Evolutionary conservation across 2,888 invertebrate species (phyloP).

Genomic region (Tholera decimalis): DNA sequence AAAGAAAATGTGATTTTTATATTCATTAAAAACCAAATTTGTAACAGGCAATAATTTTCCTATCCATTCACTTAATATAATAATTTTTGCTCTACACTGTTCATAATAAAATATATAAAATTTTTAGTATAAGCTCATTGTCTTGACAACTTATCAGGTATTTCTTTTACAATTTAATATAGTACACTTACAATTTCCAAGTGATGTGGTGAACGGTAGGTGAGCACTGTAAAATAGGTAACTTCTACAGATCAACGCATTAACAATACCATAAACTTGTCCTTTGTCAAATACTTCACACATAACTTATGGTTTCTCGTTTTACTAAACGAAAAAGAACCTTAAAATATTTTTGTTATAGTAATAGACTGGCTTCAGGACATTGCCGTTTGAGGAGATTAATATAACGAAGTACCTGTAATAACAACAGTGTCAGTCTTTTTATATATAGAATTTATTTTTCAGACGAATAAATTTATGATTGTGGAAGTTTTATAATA

Average conservation of each 20-base stretch:
- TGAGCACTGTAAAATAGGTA: no score
- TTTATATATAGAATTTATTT: slow-evolving; percentile 35
- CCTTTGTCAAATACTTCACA: no score
- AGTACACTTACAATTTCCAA: no score
- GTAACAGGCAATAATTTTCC: not conserved
- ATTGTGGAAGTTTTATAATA: slow-evolving; percentile 17
- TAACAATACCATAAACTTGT: no score
- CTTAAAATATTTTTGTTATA: not conserved
- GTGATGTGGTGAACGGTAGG: no score
- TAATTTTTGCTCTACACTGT: not conserved
- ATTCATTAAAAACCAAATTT: not conserved
- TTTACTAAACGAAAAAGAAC: no score
- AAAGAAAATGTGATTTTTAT: not conserved
- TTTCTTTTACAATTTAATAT: no score
- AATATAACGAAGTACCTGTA: not conserved
- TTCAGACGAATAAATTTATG: slow-evolving; percentile 5
- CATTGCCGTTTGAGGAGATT: not conserved
- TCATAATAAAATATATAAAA: not conserved
- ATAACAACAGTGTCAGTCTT: slow-evolving; percentile 34
- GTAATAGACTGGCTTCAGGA: not conserved
- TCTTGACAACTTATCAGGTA: not conserved
- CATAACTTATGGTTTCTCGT: no score
- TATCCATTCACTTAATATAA: not conserved
- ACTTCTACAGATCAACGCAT: no score
- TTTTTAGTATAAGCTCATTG: not conserved